phyloP scores from a whole-genome alignment of 2,888 invertebrate species.

The Polietes domitor region DNA sequence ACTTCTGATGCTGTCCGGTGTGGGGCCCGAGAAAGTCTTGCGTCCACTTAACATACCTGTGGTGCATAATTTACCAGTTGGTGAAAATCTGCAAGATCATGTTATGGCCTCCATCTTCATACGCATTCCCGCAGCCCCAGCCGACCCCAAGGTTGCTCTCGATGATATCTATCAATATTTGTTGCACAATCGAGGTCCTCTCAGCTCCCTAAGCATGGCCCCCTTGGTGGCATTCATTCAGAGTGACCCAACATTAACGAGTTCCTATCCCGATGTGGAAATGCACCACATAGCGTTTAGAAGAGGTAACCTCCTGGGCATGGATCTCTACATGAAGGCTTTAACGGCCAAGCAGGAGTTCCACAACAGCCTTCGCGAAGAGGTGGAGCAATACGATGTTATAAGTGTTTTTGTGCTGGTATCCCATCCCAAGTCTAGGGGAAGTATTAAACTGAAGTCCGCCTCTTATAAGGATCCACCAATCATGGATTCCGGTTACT shows the following conservation, averaged over 20 bases:
- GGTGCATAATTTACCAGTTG: constrained; percentile 81
- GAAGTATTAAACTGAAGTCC: constrained; percentile 82
- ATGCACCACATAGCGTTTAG: constrained; percentile 77
- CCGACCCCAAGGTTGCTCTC: constrained; percentile 72
- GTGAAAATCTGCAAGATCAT: constrained; percentile 90
- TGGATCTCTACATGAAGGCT: constrained; percentile 58
- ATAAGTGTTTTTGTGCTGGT: constrained; percentile 79
- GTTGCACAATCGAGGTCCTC: constrained; percentile 81
- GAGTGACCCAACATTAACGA: constrained; percentile 78
- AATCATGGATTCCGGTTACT: constrained; percentile 85
- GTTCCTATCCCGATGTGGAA: constrained; percentile 83
- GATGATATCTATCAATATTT: constrained; percentile 79
- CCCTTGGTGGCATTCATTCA: constrained; percentile 83
- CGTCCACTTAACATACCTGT: constrained; percentile 69
- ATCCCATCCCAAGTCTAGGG: constrained; percentile 82
- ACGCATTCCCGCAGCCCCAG: constrained; percentile 71
- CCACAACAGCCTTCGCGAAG: constrained; percentile 38
- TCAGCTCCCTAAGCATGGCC: constrained; percentile 77
- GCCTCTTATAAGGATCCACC: constrained; percentile 83
- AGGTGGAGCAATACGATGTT: constrained; percentile 71
- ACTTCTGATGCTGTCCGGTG: constrained; percentile 74
- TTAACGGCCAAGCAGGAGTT: constrained; percentile 67
- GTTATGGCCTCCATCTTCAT: constrained; percentile 81
- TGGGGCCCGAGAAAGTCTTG: constrained; percentile 71
- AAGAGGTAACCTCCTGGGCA: constrained; percentile 64